These are phyloP conservation scores for Aurelia sp. DNA, from an alignment of 30 jellyfish, hydroid and myxozoan species.

Conservation along the genomic window DNA sequence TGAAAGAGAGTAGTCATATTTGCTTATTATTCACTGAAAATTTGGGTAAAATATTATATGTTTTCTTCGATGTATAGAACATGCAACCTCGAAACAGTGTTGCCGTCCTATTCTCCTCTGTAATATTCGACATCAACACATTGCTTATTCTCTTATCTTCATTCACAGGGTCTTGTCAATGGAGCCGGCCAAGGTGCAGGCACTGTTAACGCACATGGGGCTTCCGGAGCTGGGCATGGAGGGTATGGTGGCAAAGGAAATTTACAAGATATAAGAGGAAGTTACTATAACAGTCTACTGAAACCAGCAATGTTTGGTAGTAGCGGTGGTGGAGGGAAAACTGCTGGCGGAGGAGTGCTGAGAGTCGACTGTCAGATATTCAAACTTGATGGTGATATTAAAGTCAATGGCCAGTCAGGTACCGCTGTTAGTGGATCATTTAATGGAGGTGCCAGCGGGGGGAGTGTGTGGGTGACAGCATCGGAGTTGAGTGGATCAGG, in stretches of 20 bases:
- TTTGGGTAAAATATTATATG: too few relatives aligned
- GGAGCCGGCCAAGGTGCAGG: slow-evolving; percentile 71
- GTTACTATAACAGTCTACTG: slow-evolving; percentile 39
- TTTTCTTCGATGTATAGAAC: too few relatives aligned
- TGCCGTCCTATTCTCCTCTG: too few relatives aligned
- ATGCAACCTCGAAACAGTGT: too few relatives aligned
- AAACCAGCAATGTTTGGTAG: slow-evolving; percentile 66
- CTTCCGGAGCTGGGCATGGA: slow-evolving; percentile 79
- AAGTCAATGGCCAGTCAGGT: slow-evolving; percentile 68
- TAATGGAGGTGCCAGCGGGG: slow-evolving; percentile 76
- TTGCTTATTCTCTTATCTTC: too few relatives aligned
- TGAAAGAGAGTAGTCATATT: too few relatives aligned
- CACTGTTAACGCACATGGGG: slow-evolving; percentile 47
- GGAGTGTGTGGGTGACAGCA: slow-evolving; percentile 57
- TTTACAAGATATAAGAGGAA: slow-evolving; percentile 42
- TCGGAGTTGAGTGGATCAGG: slow-evolving; percentile 42
- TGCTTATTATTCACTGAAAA: too few relatives aligned
- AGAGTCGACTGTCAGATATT: slow-evolving; percentile 18
- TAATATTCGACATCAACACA: too few relatives aligned
- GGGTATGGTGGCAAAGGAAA: slow-evolving; percentile 70
- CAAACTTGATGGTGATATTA: slow-evolving; percentile 60
- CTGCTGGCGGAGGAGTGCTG: slow-evolving; percentile 74
- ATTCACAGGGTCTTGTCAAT: slow-evolving; percentile 34
- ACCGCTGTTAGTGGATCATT: slow-evolving; percentile 29
- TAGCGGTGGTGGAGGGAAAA: slow-evolving; percentile 64